Base-by-base conservation (phyloP, 2,797 vertebrate genomes). In the Serranus cabrilla region DNA sequence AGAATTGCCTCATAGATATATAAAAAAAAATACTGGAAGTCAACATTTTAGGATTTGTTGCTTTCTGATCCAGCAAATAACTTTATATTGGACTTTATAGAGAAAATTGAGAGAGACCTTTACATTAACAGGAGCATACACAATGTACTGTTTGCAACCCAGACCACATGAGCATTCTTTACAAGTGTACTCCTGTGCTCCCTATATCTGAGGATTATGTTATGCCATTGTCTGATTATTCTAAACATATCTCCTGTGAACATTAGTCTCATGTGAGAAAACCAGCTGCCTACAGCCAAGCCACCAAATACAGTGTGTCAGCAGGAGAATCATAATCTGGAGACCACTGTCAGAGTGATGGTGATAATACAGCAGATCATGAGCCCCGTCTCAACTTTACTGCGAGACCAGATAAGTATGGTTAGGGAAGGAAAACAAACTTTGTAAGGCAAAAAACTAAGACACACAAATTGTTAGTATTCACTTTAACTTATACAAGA, bases 271-370 rank as follows among this genome's bases (percentile, higher is more conserved):
- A 34, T 27, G 10, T 60, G 21, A 52, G 18, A 58, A 40, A 63
- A 72, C 20, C 40, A 68, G 49, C 63, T 59, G 49, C 63, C 52
- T 42, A 18, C 21, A 68, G 25, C 47, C 52, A 47, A 16, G 31
- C 71, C 67, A 49, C 20, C 5, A 11, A 45, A 9, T 16, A 21
- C 34, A 51, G 39, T 40, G 55, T 69, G 62, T 59, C 37, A 69
- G 43, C 7, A 4, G 37, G n/a, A 27, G 37, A 80, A 51, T 65
- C 47, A 18, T 31, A 55, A 66, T 59, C 57, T 37, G 40, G 70
- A 40, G 20, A 25, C 50, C 52, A 60, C 23, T 58, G 65, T 64
- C 4, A 61, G n/a, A 58, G 12, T 42, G 11, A n/a, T 43, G 52
- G 42, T 62, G 52, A 23, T 45, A 40, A 27, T 27, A 6, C 27